Conservation (phyloP, 2,888 invertebrate species). For the Aporophyla nigra region DNA sequence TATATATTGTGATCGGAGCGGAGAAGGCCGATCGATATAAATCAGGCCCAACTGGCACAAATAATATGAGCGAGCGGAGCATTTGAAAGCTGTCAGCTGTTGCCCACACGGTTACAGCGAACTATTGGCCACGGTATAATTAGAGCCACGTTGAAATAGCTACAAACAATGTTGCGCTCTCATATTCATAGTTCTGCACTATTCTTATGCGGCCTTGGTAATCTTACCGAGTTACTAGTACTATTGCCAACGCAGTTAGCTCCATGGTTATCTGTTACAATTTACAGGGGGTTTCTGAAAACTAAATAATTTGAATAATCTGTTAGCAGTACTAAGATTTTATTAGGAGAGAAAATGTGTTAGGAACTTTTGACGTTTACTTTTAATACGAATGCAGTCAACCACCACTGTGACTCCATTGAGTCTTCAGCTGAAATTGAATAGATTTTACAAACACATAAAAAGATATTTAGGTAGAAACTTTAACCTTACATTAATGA, state of each 20-base stretch:
- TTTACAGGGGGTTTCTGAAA: constrained; percentile 43
- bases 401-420: no score
- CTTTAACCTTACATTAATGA: not conserved
- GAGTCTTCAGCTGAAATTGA: not conserved
- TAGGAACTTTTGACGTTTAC: not conserved
- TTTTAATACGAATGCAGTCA: not conserved
- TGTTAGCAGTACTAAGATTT: not conserved
- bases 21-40: constrained; percentile 62
- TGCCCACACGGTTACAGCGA: constrained; percentile 71
- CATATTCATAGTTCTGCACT: constrained; percentile 79
- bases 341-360: not conserved
- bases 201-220: constrained; percentile 84
- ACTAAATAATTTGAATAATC: not conserved
- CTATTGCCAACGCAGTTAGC: constrained; percentile 65
- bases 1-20: constrained; percentile 41
- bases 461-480: not conserved
- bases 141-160: constrained; percentile 79
- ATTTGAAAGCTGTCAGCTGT: constrained; percentile 78
- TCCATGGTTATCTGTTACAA: constrained; percentile 54
- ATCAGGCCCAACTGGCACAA: constrained; percentile 63
- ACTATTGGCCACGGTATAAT: constrained; percentile 78
- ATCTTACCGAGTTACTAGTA: constrained; percentile 76
- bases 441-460: not conserved
- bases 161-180: constrained; percentile 80
- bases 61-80: constrained; percentile 68